A percentile compares a stretch with the other conserved stretches of the same genome.
Evolutionary conservation across 1,140 invertebrate species (phyloP).

Genomic region (Ceratina japonica): DNA sequence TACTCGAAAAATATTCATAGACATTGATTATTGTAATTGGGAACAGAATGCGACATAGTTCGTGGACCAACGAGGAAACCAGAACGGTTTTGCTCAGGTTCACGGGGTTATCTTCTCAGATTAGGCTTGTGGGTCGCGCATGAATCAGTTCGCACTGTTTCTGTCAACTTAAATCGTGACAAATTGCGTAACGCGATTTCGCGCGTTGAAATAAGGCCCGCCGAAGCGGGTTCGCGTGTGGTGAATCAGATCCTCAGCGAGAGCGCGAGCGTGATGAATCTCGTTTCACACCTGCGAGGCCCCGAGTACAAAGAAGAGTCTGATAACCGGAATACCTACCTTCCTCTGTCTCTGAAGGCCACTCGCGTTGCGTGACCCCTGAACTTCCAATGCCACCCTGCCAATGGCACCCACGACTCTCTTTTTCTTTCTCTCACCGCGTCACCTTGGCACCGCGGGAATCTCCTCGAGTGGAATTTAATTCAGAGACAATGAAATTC

Average conservation of each 20-base stretch:
- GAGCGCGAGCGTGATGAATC: conserved; percentile 23
- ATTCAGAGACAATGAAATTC: conserved; percentile 1
- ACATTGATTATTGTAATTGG: not conserved
- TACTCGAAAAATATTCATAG: no score
- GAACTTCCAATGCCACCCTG: conserved; percentile 23
- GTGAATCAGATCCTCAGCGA: not conserved
- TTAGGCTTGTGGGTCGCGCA: conserved; percentile 49
- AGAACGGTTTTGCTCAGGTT: conserved; percentile 46
- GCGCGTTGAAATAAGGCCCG: not conserved
- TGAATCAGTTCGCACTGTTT: not conserved
- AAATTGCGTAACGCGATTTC: not conserved
- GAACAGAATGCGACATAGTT: not conserved
- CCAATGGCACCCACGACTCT: conserved; percentile 34
- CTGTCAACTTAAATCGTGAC: conserved; percentile 15
- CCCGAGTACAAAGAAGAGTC: conserved; percentile 17
- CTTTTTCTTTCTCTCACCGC: conserved; percentile 32
- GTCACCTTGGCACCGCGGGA: conserved; percentile 37
- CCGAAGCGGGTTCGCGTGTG: conserved; percentile 5
- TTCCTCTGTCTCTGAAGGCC: conserved; percentile 38
- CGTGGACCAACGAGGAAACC: not conserved
- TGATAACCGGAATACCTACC: conserved; percentile 53
- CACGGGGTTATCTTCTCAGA: conserved; percentile 54
- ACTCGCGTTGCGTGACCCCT: conserved; percentile 30
- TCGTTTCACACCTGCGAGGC: conserved; percentile 41
- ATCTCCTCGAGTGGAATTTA: no score